Conservation (phyloP, 2,113 vertebrate genomes). For the Mormyrus iriodes region DNA sequence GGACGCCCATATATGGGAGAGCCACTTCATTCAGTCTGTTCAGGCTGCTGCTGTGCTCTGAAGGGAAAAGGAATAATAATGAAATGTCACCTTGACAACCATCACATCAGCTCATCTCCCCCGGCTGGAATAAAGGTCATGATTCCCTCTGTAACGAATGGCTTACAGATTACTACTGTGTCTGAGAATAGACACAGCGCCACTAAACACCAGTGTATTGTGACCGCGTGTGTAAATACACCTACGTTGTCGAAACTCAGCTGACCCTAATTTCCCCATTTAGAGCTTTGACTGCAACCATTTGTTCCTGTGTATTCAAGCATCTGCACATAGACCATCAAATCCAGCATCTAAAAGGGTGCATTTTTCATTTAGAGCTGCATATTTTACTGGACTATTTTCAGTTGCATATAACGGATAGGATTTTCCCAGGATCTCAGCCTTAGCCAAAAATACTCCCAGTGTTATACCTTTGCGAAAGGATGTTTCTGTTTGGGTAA, state of each 20-base stretch:
- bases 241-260: background rate
- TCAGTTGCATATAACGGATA: background rate
- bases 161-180: background rate
- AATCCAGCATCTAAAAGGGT: background rate
- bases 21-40: background rate
- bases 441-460: background rate
- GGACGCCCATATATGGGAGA: background rate
- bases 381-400: background rate
- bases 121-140: background rate
- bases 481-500: background rate
- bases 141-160: background rate
- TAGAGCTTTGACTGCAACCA: background rate
- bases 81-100: background rate
- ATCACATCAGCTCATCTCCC: background rate
- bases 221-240: background rate
- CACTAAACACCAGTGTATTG: background rate
- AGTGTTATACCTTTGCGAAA: background rate
- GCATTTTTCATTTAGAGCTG: background rate
- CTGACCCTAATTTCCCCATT: background rate
- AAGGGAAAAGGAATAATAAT: background rate
- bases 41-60: background rate
- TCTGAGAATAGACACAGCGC: background rate
- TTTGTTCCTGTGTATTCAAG: background rate
- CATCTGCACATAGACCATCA: background rate
- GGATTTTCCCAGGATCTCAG: background rate